phyloP scores from a whole-genome alignment of 2,888 invertebrate genomes.

The Drosophila falleni region DNA sequence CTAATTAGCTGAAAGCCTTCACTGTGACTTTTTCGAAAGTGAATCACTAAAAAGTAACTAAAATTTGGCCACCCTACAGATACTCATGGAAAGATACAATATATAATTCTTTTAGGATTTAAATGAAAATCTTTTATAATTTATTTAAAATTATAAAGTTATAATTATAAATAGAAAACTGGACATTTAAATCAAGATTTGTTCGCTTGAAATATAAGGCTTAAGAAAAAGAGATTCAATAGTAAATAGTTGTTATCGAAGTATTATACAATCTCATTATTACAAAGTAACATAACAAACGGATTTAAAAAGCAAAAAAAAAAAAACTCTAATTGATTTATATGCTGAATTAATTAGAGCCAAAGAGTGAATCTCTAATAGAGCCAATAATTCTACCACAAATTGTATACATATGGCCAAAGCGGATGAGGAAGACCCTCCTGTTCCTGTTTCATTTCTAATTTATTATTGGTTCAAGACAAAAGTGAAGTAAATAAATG shows the following conservation, averaged over 20 bases:
- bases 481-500: constrained; percentile 15
- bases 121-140: too few relatives aligned
- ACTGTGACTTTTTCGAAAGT: not conserved
- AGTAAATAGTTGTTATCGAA: too few relatives aligned
- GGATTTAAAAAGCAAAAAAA: not conserved
- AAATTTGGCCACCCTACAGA: not conserved
- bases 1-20: constrained; percentile 14
- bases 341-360: constrained; percentile 1
- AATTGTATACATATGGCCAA: constrained; percentile 3
- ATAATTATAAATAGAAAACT: too few relatives aligned
- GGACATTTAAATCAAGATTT: too few relatives aligned
- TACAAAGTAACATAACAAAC: too few relatives aligned
- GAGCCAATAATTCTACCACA: constrained; percentile 2
- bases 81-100: too few relatives aligned
- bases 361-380: not conserved
- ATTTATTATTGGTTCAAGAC: constrained; percentile 3
- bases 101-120: not conserved
- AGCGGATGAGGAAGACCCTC: constrained; percentile 8
- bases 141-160: too few relatives aligned
- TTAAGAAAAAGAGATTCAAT: too few relatives aligned
- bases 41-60: not conserved
- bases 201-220: too few relatives aligned
- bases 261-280: too few relatives aligned
- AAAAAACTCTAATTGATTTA: constrained; percentile 19
- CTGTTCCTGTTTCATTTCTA: not conserved